These are phyloP conservation scores for Antechinus flavipes DNA, from an alignment of 2,113 vertebrate species.

Conservation along the genomic window DNA sequence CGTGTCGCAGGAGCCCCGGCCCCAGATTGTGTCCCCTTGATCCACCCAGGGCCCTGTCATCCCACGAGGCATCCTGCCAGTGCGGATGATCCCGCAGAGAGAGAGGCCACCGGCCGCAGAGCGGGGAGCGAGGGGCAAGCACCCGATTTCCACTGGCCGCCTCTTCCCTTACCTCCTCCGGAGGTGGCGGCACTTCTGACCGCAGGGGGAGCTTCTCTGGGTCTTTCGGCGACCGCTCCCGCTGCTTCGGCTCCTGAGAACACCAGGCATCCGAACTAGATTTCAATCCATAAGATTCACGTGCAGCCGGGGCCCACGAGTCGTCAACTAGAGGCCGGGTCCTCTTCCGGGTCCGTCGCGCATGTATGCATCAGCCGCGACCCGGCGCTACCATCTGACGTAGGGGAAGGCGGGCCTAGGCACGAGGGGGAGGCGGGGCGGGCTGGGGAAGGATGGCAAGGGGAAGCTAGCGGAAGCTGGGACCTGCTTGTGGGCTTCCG, in stretches of 20 bases:
- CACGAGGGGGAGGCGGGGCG: background rate
- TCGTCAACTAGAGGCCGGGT: background rate
- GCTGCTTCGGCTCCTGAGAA: accelerated
- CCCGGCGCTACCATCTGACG: background rate
- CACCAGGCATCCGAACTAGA: accelerated
- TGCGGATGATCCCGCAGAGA: background rate
- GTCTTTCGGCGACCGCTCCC: background rate
- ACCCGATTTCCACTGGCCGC: background rate
- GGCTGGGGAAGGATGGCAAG: background rate
- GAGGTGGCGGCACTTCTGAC: background rate
- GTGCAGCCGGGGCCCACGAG: background rate
- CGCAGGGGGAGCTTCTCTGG: background rate
- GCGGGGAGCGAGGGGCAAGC: background rate
- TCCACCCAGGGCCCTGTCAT: background rate
- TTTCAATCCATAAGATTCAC: conserved; percentile 35
- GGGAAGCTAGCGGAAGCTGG: background rate
- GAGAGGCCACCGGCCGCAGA: background rate
- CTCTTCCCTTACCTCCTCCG: conserved; percentile 52
- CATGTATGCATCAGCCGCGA: conserved; percentile 3
- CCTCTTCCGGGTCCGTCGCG: background rate
- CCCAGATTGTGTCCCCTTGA: background rate
- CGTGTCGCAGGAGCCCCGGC: background rate
- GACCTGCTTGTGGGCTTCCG: background rate
- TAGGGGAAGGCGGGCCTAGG: background rate
- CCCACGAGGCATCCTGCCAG: background rate